These are phyloP conservation scores for Microtus oregoni DNA, from an alignment of 2,113 vertebrate genomes.

Conservation along the genomic window DNA sequence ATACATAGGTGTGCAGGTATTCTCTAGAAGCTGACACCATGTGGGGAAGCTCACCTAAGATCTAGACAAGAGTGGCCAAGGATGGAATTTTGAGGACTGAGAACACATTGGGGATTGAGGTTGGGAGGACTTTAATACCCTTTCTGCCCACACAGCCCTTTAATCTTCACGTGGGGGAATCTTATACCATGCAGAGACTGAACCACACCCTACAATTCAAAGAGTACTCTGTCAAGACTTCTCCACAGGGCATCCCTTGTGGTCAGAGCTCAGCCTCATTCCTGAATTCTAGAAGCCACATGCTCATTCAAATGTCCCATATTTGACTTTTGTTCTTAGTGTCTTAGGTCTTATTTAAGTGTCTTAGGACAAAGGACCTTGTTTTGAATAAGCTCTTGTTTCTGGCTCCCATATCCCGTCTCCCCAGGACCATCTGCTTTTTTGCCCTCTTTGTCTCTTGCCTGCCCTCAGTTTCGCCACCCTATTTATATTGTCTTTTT, in stretches of 20 bases:
- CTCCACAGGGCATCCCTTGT: not conserved
- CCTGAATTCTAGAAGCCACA: not conserved
- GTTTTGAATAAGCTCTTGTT: not conserved
- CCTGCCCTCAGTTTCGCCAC: not conserved
- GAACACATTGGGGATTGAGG: not conserved
- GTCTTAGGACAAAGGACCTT: not conserved
- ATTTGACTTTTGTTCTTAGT: not conserved
- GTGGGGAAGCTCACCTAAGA: not conserved
- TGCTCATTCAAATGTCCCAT: not conserved
- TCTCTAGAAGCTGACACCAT: not conserved
- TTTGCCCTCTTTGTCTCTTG: not conserved
- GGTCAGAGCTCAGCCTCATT: not conserved
- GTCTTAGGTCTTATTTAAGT: not conserved
- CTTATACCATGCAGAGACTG: not conserved
- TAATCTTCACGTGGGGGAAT: not conserved
- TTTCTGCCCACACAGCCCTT: not conserved
- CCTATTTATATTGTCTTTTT: not conserved
- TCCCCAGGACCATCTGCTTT: not conserved
- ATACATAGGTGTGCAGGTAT: too few relatives aligned
- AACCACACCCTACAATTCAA: not conserved
- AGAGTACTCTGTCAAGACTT: not conserved
- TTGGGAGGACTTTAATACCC: not conserved
- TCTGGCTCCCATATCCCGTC: not conserved
- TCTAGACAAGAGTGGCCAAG: not conserved
- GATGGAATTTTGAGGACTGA: not conserved